Conservation (phyloP, 2,797 vertebrate genomes). For the Molossus alvarezi region DNA sequence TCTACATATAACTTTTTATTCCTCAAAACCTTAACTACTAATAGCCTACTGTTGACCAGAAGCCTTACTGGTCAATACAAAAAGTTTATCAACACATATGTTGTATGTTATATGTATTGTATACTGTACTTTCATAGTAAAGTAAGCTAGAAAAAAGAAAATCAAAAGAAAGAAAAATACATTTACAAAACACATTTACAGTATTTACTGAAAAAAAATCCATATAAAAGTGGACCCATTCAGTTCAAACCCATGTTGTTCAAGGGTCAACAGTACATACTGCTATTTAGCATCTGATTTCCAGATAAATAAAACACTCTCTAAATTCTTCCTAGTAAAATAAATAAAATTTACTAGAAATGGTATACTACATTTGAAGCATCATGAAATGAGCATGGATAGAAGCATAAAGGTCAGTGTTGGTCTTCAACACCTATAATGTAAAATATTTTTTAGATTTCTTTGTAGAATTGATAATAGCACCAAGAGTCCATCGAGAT, state of each 20-base stretch:
- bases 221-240: not conserved
- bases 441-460: conserved; percentile 38
- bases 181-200: not conserved
- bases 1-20: not conserved
- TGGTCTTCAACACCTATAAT: conserved; percentile 3
- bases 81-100: not conserved
- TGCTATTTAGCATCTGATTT: conserved; percentile 2
- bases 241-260: not conserved
- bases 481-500: not conserved
- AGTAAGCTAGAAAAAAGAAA: not conserved
- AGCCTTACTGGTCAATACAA: not conserved
- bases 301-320: conserved; percentile 10
- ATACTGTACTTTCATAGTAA: not conserved
- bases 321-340: conserved; percentile 2
- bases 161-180: not conserved
- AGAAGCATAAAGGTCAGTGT: not conserved
- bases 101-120: not conserved
- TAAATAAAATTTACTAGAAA: conserved; percentile 46
- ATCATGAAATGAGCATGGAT: not conserved
- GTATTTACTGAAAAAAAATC: not conserved
- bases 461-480: conserved; percentile 35
- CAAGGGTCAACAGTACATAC: not conserved
- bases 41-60: not conserved
- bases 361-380: not conserved
- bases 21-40: not conserved